Conservation (phyloP, 2,113 vertebrate genomes). For the Rallus limicola region DNA sequence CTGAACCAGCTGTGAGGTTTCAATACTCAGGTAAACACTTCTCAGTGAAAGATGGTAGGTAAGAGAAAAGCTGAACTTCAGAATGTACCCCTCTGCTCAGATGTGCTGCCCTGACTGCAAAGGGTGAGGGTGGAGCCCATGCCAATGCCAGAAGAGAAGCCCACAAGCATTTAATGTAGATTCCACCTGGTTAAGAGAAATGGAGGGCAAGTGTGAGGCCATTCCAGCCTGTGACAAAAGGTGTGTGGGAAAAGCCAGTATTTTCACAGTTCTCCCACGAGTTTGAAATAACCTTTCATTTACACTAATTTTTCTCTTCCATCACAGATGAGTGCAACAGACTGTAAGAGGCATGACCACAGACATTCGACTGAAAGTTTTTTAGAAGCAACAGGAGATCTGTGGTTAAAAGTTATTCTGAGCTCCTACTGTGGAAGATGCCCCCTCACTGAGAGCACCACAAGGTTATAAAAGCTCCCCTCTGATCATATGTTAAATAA, state of each 20-base stretch:
- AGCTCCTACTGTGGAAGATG: background rate
- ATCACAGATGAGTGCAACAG: background rate
- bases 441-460: background rate
- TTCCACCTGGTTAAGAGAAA: background rate
- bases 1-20: background rate
- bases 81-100: background rate
- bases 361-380: background rate
- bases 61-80: background rate
- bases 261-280: background rate
- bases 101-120: accelerated
- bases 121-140: background rate
- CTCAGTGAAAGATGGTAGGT: background rate
- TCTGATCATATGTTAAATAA: background rate
- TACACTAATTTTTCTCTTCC: background rate
- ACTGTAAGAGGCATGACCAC: background rate
- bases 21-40: background rate
- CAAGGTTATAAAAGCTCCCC: background rate
- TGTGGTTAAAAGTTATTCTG: background rate
- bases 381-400: background rate
- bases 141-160: background rate
- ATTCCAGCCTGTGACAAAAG: background rate
- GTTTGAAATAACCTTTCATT: background rate
- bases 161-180: background rate
- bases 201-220: background rate
- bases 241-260: background rate